phyloP scores from a whole-genome alignment of 1,140 invertebrate genomes.

The Trichonephila clavata region DNA sequence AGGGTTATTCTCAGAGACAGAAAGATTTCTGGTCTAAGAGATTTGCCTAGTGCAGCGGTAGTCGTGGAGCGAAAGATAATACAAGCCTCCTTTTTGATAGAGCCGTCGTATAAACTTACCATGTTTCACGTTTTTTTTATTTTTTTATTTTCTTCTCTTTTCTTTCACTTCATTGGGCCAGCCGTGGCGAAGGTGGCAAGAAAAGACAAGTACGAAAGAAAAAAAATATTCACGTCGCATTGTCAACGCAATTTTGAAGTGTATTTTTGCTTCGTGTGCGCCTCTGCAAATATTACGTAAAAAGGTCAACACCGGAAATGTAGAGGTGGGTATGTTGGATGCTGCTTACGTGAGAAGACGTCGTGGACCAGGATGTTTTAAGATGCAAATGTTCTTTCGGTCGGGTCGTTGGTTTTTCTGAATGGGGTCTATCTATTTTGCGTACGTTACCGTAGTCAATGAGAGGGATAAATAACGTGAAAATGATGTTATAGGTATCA shows the following conservation, averaged over 20 bases:
- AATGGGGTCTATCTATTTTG: background rate
- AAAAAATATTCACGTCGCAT: slow-evolving; percentile 34
- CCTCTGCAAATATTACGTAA: slow-evolving; percentile 49
- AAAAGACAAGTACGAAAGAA: background rate
- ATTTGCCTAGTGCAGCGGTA: slow-evolving; percentile 48
- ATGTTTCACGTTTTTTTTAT: slow-evolving; percentile 50
- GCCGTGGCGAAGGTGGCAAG: background rate
- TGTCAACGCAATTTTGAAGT: slow-evolving; percentile 28
- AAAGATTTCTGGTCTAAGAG: background rate
- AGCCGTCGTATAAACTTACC: slow-evolving; percentile 58
- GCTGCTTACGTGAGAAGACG: background rate
- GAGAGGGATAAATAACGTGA: background rate
- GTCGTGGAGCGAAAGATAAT: slow-evolving; percentile 44
- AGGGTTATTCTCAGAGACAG: background rate
- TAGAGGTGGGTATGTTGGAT: background rate
- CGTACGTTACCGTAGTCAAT: background rate
- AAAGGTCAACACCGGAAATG: slow-evolving; percentile 40
- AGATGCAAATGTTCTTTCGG: background rate
- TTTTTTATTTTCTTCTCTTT: slow-evolving; percentile 15
- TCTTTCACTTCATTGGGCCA: slow-evolving; percentile 19
- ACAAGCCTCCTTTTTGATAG: slow-evolving; percentile 45
- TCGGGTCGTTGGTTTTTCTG: background rate
- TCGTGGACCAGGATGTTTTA: background rate
- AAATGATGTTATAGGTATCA: background rate
- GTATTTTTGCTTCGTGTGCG: background rate